Conservation (phyloP, 2,888 invertebrate species). For the Drosophila neotestacea region DNA sequence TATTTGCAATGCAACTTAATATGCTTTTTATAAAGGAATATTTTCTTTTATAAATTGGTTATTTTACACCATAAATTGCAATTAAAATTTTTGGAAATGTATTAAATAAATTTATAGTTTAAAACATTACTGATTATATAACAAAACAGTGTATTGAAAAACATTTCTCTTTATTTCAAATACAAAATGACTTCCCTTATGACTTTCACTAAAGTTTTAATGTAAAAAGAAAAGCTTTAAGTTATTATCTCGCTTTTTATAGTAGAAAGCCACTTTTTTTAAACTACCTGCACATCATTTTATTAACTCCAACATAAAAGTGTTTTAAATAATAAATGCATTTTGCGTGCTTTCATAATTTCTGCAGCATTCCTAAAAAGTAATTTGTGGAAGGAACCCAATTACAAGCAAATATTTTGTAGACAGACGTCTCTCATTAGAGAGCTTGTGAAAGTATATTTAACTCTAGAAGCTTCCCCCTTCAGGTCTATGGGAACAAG, state of each 20-base stretch:
- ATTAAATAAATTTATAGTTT: not conserved
- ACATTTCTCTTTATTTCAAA: not conserved
- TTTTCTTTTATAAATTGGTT: not conserved
- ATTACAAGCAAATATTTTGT: slow-evolving; percentile 66
- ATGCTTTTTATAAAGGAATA: not conserved
- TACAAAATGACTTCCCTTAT: not conserved
- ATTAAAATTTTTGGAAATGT: not conserved
- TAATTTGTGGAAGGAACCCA: slow-evolving; percentile 44
- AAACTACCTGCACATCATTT: slow-evolving; percentile 18
- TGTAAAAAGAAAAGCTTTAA: not conserved
- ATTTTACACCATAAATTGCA: no score
- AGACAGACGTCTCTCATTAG: slow-evolving; percentile 57
- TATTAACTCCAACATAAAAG: slow-evolving; percentile 31
- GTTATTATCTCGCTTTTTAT: slow-evolving; percentile 6
- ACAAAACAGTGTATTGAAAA: not conserved
- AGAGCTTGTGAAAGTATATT: slow-evolving; percentile 20
- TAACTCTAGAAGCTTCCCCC: not conserved
- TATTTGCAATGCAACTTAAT: not conserved
- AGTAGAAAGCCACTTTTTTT: not conserved
- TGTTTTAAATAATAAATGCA: slow-evolving; percentile 53
- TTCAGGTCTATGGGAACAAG: slow-evolving; percentile 32
- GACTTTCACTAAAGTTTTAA: not conserved
- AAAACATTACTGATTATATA: not conserved
- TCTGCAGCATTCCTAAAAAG: slow-evolving; percentile 14
- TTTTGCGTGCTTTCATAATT: slow-evolving; percentile 56